A percentile compares a stretch with the other conserved stretches of the same genome.
phyloP scores from a whole-genome alignment of 2,113 vertebrate genomes.

The Camelus bactrianus region DNA sequence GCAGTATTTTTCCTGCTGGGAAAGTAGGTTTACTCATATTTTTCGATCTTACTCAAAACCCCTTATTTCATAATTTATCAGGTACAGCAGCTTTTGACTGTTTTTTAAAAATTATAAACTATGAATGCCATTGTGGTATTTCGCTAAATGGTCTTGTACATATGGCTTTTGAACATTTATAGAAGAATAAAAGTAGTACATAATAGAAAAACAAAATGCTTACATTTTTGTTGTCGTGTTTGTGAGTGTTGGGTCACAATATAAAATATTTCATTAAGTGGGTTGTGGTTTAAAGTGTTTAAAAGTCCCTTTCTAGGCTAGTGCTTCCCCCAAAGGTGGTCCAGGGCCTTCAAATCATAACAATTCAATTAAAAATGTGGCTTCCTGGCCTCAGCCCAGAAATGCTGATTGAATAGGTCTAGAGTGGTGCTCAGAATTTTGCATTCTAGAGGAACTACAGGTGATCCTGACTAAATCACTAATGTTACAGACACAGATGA shows the following conservation, averaged over 20 bases:
- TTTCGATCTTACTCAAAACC: slow-evolving; percentile 73
- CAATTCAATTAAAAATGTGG: background rate
- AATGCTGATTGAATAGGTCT: background rate
- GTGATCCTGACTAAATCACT: background rate
- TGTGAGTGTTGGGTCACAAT: background rate
- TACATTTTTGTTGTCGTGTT: background rate
- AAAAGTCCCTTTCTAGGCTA: background rate
- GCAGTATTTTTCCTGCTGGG: slow-evolving; percentile 72
- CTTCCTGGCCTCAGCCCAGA: background rate
- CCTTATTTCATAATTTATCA: slow-evolving; percentile 56
- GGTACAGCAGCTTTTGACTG: background rate
- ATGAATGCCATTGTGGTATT: background rate
- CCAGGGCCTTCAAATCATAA: background rate
- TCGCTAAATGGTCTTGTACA: slow-evolving; percentile 8
- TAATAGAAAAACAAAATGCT: background rate
- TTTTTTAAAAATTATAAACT: slow-evolving; percentile 31
- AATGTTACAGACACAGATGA: background rate
- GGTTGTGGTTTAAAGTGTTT: background rate
- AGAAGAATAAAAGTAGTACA: background rate
- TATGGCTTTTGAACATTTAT: background rate
- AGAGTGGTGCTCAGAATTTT: background rate
- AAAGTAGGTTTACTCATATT: slow-evolving; percentile 60
- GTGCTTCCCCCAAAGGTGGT: background rate
- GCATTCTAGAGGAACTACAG: background rate
- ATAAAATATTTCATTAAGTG: background rate